Base-by-base conservation (phyloP, 2,797 vertebrate species). In the Pelochelys cantorii region DNA sequence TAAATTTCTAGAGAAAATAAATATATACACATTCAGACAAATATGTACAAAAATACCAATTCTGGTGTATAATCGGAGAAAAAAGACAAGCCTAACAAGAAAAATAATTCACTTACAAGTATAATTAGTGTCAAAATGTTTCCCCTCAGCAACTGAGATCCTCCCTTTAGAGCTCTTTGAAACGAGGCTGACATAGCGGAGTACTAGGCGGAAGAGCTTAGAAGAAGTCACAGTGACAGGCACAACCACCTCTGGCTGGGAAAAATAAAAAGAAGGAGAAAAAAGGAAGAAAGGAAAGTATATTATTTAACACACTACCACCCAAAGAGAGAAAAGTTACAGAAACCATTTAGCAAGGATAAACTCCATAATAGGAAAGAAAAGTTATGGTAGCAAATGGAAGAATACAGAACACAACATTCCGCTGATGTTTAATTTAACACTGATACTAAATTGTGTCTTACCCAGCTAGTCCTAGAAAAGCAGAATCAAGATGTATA, bases 221-320 rank as follows among this genome's bases (percentile, higher is more conserved):
- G 98, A 97, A 97, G 98, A 98, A 98, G 97, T 96, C 97, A 98
- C 97, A 93, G 97, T 96, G 96, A 99, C 94, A 94, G 94, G 97
- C 90, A 98, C 95, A 98, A 98, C 97, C 98, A 99, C 98, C 97
- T 98, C 98, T 96, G 98, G 98, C 98, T 99, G 98, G 97, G 98
- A 98, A 98, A 98, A 96, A 98, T 93, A 98, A 98, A 96, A 97
- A 97, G 95, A 95, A 92, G 94, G 85, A 94, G 60, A 90, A 93
- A 85, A 97, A 95, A 94, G 95, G 92, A 97, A 97, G 96, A 97
- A 95, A 60, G 95, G 94, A 95, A 95, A 95, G 96, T 83, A 23
- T 62, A 90, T 95, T 85, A 96, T 79, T 97, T 93, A 88, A 95
- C 90, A 95, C 89, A 96, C 87, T 89, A 96, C 65, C 83, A 94